A percentile compares a stretch with the other conserved stretches of the same genome.
Evolutionary conservation across 2,888 invertebrate species (phyloP).

Genomic region (Rhingia campestris): DNA sequence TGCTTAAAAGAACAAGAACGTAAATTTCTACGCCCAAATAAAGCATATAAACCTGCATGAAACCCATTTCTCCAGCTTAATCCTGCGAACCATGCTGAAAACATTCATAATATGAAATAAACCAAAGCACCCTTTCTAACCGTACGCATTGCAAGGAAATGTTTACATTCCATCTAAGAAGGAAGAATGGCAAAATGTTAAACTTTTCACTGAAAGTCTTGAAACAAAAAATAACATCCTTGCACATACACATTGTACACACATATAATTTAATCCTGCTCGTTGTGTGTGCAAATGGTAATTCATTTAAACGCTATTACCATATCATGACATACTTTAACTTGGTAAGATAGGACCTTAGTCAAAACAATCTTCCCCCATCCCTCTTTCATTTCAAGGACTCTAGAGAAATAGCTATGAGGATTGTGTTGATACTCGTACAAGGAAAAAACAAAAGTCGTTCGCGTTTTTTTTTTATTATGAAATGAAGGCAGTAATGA

Average conservation of each 20-base stretch:
- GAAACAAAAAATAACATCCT: slow-evolving; percentile 4
- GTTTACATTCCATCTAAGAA: slow-evolving; percentile 19
- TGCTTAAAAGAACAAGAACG: slow-evolving; percentile 3
- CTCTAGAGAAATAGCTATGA: slow-evolving; percentile 34
- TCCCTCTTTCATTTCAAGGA: slow-evolving; percentile 35
- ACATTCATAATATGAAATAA: slow-evolving; percentile 64
- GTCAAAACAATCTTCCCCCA: slow-evolving; percentile 53
- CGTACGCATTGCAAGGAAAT: slow-evolving; percentile 57
- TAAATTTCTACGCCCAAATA: slow-evolving; percentile 7
- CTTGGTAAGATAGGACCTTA: slow-evolving; percentile 48
- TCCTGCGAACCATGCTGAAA: slow-evolving; percentile 46
- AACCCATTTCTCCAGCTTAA: slow-evolving; percentile 21
- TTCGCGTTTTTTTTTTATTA: slow-evolving; percentile 32
- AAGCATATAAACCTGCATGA: slow-evolving; percentile 37
- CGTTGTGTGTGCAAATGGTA: slow-evolving; percentile 43
- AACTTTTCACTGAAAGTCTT: slow-evolving; percentile 17
- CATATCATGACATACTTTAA: slow-evolving; percentile 61
- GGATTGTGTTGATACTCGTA: slow-evolving; percentile 36
- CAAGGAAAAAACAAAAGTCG: not conserved
- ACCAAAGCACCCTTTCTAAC: slow-evolving; percentile 11
- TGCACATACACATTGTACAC: slow-evolving; percentile 43
- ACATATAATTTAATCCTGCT: slow-evolving; percentile 5
- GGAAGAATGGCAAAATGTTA: slow-evolving; percentile 27
- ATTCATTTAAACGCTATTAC: slow-evolving; percentile 68
- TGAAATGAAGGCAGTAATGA: slow-evolving; percentile 46